Conservation (phyloP, 2,113 vertebrate genomes). For the Ursus arctos region DNA sequence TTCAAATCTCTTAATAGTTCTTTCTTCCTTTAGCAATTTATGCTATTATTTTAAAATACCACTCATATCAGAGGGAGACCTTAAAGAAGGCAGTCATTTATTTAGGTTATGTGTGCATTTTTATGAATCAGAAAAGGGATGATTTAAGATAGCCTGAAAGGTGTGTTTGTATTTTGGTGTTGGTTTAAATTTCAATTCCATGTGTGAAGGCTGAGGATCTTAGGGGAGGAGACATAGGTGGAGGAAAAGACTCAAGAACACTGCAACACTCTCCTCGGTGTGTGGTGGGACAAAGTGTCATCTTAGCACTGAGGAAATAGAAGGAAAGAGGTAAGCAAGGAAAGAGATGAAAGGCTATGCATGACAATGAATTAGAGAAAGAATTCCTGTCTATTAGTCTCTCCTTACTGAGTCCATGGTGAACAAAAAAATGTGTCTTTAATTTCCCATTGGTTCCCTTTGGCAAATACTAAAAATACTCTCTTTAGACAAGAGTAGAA, state of each 20-base stretch:
- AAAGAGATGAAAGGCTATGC: background rate
- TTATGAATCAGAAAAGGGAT: background rate
- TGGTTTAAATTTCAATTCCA: background rate
- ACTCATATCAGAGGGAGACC: conserved; percentile 11
- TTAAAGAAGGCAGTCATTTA: background rate
- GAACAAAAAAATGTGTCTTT: background rate
- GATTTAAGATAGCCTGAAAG: background rate
- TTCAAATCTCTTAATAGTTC: conserved; percentile 61
- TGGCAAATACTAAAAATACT: background rate
- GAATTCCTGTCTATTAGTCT: background rate
- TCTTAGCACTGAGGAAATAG: background rate
- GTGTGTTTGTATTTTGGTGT: background rate
- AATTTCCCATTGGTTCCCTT: background rate
- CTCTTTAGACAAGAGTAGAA: background rate
- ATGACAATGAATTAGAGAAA: background rate
- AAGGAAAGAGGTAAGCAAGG: background rate
- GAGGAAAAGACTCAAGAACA: background rate
- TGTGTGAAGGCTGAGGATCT: background rate
- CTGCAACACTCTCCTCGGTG: background rate
- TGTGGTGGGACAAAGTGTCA: accelerated
- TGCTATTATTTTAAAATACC: conserved; percentile 72
- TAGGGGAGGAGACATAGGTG: accelerated
- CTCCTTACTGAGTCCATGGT: background rate
- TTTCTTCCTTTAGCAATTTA: conserved; percentile 31
- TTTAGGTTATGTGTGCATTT: background rate